A percentile compares a stretch with the other conserved stretches of the same genome.
Evolutionary conservation across 2,797 vertebrate genomes (phyloP).

Genomic region (Mormyrus hasselquistii): DNA sequence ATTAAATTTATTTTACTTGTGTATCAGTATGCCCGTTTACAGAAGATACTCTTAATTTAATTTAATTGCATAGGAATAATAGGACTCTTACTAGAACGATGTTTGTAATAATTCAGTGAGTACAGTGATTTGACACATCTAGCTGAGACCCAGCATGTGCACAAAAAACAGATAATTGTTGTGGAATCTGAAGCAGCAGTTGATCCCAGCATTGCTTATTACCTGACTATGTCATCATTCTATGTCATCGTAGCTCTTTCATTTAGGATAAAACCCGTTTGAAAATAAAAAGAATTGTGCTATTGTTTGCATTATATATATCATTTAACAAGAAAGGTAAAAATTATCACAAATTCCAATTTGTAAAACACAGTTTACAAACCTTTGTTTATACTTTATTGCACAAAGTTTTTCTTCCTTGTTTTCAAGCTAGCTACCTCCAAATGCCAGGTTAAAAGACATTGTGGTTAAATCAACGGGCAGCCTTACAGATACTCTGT

Average conservation of each 20-base stretch:
- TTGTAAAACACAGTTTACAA: neutral
- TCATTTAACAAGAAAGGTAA: neutral
- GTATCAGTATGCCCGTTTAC: neutral
- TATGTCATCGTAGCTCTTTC: neutral
- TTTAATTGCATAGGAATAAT: neutral
- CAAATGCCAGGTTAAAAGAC: neutral
- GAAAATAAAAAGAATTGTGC: neutral
- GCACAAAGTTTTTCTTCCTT: neutral
- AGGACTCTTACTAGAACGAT: neutral
- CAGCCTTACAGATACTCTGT: neutral
- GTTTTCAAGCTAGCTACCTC: slow-evolving; percentile 8
- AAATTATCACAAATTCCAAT: neutral
- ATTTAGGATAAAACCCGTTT: neutral
- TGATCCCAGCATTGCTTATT: neutral
- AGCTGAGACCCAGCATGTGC: neutral
- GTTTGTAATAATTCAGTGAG: neutral
- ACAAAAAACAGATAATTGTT: neutral
- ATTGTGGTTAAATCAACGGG: neutral
- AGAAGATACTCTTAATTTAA: neutral
- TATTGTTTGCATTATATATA: neutral
- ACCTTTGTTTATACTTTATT: neutral
- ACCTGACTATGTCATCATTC: neutral
- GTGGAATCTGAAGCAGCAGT: neutral
- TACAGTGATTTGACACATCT: neutral
- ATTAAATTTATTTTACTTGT: neutral